These are phyloP conservation scores for Eclectus roratus DNA, from an alignment of 2,113 vertebrate genomes.

Conservation along the genomic window DNA sequence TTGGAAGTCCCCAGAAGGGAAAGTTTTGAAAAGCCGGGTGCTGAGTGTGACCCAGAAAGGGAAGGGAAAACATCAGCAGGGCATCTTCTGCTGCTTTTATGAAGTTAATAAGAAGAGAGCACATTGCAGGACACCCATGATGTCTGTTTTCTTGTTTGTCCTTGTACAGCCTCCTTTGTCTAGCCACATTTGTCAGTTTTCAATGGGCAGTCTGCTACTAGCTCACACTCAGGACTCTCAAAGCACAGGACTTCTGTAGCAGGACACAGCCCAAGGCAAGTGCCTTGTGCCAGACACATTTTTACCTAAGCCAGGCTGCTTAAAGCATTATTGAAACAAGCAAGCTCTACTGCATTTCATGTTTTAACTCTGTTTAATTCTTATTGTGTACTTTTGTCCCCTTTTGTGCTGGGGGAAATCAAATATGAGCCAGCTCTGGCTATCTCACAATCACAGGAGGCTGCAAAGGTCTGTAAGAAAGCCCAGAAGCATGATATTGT, in stretches of 20 bases:
- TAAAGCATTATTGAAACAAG: neutral
- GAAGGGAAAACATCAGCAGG: slow-evolving; percentile 32
- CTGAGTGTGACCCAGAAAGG: slow-evolving; percentile 45
- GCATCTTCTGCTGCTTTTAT: slow-evolving; percentile 28
- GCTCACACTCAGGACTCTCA: neutral
- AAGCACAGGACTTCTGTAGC: neutral
- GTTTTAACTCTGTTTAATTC: neutral
- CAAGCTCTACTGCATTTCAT: neutral
- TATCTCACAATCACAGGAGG: neutral
- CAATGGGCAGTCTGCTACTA: neutral
- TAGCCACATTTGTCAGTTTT: neutral
- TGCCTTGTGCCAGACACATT: neutral
- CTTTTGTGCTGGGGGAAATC: neutral
- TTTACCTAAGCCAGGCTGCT: neutral
- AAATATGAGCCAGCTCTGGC: neutral
- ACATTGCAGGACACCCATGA: slow-evolving; percentile 9
- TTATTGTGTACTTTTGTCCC: neutral
- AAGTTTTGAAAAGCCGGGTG: neutral
- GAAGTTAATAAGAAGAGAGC: neutral
- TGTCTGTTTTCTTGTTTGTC: neutral
- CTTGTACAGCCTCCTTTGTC: neutral
- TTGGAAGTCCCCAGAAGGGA: neutral
- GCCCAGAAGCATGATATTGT: neutral
- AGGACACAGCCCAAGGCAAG: neutral
- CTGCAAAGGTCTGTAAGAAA: neutral